Evolutionary conservation across 2,888 invertebrate genomes (phyloP).

Genomic region (Fissipunctia ypsillon): DNA sequence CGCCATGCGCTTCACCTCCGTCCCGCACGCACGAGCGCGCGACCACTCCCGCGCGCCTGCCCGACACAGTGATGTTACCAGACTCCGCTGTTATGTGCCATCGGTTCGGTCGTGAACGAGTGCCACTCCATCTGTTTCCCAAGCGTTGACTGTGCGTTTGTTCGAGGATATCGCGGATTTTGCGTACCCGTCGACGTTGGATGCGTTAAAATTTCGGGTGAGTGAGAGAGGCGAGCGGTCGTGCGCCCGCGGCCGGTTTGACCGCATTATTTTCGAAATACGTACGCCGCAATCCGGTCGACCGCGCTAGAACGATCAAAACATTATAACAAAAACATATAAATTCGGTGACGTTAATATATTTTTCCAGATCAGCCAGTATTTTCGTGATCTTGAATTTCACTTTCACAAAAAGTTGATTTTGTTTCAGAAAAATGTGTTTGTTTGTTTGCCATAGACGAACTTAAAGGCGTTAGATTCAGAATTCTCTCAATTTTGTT

Average conservation of each 20-base stretch:
- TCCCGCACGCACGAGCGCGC: slow-evolving; percentile 75
- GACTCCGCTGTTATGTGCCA: slow-evolving; percentile 85
- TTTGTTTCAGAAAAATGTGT: slow-evolving; percentile 48
- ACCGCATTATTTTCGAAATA: slow-evolving; percentile 91
- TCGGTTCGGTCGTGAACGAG: slow-evolving; percentile 84
- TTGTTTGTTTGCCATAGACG: slow-evolving; percentile 34
- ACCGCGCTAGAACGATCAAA: slow-evolving; percentile 88
- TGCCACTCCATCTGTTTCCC: slow-evolving; percentile 85
- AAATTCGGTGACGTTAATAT: slow-evolving; percentile 76
- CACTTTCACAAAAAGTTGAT: slow-evolving; percentile 61
- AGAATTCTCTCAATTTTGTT: background rate
- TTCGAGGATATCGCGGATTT: slow-evolving; percentile 82
- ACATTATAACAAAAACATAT: slow-evolving; percentile 88
- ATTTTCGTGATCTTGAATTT: slow-evolving; percentile 66
- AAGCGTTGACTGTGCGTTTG: slow-evolving; percentile 82
- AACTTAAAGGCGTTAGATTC: slow-evolving; percentile 1
- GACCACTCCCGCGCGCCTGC: slow-evolving; percentile 81
- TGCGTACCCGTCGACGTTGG: slow-evolving; percentile 87
- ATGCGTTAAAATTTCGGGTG: slow-evolving; percentile 90
- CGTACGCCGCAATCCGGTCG: slow-evolving; percentile 89
- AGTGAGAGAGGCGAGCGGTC: slow-evolving; percentile 87
- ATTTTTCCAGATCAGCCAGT: slow-evolving; percentile 70
- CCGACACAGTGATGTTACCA: slow-evolving; percentile 85
- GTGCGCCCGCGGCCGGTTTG: slow-evolving; percentile 89
- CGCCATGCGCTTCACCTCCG: slow-evolving; percentile 76